Evolutionary conservation across 2,888 invertebrate genomes (phyloP).

Genomic region (Drosophila nr. perissopoda): DNA sequence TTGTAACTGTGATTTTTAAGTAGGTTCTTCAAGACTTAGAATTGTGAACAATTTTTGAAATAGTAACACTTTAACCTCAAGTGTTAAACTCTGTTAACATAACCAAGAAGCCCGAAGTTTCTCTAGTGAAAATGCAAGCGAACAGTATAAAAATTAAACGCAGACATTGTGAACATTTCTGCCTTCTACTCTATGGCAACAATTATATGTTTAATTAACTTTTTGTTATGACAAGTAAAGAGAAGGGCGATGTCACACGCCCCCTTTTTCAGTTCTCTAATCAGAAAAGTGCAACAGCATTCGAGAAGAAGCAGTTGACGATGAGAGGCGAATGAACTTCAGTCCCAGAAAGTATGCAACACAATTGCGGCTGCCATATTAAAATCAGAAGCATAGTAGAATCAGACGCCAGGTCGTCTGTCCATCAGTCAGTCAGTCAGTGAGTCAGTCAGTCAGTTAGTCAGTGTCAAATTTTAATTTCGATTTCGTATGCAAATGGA

Average conservation of each 20-base stretch:
- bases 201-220: constrained; percentile 79
- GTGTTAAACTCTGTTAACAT: not conserved
- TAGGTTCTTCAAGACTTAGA: not conserved
- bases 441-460: constrained; percentile 30
- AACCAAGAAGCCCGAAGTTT: constrained; percentile 17
- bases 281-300: constrained; percentile 31
- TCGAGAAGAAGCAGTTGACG: not conserved
- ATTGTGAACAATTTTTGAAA: not conserved
- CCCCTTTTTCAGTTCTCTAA: constrained; percentile 14
- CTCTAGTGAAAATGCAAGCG: constrained; percentile 6
- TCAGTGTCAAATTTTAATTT: constrained; percentile 70
- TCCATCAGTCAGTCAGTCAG: constrained; percentile 20
- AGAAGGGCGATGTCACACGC: constrained; percentile 6
- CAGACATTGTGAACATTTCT: constrained; percentile 50
- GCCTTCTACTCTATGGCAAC: constrained; percentile 55
- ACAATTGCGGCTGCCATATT: constrained; percentile 26
- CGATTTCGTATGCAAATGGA: constrained; percentile 71
- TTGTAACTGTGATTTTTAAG: too few species aligned
- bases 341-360: constrained; percentile 36
- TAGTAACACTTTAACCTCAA: not conserved
- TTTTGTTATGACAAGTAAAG: constrained; percentile 68
- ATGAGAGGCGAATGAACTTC: constrained; percentile 34
- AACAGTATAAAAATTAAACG: constrained; percentile 11
- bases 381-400: constrained; percentile 21
- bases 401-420: constrained; percentile 13